Evolutionary conservation across 1,140 invertebrate genomes (phyloP).

Genomic region (Ceratoteleas bidentatus): DNA sequence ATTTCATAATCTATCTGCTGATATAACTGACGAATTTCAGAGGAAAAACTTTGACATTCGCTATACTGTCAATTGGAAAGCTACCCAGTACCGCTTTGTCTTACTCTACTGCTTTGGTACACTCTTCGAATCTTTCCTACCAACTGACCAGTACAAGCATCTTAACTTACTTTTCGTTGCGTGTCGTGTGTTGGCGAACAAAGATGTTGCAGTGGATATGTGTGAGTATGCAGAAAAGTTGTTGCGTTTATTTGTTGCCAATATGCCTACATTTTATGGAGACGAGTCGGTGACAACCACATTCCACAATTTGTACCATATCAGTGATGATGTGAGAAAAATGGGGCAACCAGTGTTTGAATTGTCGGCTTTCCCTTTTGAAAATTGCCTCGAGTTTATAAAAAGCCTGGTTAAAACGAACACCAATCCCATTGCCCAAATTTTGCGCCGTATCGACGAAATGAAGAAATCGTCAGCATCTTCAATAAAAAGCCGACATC

Average conservation of each 20-base stretch:
- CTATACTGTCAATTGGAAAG: conserved; percentile 33
- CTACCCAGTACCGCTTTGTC: conserved; percentile 23
- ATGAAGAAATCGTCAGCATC: neutral
- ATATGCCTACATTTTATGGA: conserved; percentile 1
- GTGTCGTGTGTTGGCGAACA: neutral
- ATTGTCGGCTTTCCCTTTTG: neutral
- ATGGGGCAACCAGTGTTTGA: neutral
- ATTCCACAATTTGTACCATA: no score
- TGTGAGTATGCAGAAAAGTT: neutral
- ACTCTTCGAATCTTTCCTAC: neutral
- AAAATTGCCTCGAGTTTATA: neutral
- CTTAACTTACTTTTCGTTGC: no score
- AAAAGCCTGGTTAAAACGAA: neutral
- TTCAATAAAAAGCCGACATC: neutral
- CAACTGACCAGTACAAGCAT: neutral
- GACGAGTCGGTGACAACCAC: neutral
- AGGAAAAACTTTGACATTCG: conserved; percentile 30
- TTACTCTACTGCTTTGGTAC: conserved; percentile 15
- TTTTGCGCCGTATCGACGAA: neutral
- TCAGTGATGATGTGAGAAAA: neutral
- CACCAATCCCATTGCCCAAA: neutral
- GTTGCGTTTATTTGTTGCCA: neutral
- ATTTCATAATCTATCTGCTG: conserved; percentile 3
- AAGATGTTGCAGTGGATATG: neutral
- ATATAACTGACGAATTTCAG: conserved; percentile 50